phyloP scores from a whole-genome alignment of 2,888 invertebrate species.

The Idaea biselata region DNA sequence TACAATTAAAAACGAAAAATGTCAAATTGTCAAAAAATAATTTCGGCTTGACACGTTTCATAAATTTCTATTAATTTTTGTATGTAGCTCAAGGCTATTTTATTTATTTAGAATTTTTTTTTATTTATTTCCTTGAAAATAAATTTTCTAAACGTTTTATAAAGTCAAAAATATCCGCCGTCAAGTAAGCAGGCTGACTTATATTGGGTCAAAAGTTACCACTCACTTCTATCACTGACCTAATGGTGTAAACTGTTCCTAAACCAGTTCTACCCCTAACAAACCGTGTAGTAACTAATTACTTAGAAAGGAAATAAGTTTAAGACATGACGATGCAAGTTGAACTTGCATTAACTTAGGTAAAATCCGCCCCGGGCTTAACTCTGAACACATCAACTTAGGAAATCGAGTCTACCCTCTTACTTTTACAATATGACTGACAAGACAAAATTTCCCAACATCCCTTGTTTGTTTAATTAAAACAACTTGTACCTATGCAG shows the following conservation, averaged over 20 bases:
- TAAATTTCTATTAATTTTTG: no score
- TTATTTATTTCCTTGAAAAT: no score
- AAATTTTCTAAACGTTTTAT: no score
- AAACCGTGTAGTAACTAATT: conserved; percentile 37
- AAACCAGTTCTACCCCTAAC: background rate
- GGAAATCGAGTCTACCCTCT: conserved; percentile 23
- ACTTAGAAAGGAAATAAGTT: conserved; percentile 48
- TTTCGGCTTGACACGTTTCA: no score
- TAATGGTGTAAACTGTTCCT: background rate
- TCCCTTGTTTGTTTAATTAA: conserved; percentile 24
- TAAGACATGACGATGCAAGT: conserved; percentile 52
- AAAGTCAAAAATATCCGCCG: no score
- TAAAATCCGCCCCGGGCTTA: conserved; percentile 44
- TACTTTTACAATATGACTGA: conserved; percentile 25
- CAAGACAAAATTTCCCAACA: conserved; percentile 17
- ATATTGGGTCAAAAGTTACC: no score
- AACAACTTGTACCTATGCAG: conserved; percentile 9
- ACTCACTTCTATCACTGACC: no score
- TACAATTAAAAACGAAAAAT: no score
- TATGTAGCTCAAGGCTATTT: no score
- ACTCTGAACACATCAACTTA: conserved; percentile 32
- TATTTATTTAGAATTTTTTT: no score
- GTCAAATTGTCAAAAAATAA: no score
- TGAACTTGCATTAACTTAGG: conserved; percentile 48
- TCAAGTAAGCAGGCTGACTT: no score